Conservation (phyloP, 2,797 vertebrate genomes). For the Eremophila alpestris region DNA sequence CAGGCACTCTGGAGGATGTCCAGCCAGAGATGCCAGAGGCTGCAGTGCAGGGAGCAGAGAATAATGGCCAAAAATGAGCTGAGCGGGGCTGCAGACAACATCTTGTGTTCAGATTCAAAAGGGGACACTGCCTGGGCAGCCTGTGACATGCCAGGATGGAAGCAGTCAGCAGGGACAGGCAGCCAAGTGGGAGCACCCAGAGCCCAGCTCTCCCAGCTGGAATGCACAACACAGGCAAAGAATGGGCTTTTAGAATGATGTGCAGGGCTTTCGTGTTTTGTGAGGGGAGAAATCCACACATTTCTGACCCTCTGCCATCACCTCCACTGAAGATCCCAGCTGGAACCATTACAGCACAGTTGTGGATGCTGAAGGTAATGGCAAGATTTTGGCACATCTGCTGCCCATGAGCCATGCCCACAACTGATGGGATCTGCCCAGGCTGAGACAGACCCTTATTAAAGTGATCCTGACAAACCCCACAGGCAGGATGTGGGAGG, state of each 20-base stretch:
- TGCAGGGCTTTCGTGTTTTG: neutral
- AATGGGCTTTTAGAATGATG: neutral
- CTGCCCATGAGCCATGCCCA: neutral
- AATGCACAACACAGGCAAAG: neutral
- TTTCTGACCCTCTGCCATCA: neutral
- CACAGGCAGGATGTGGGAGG: neutral
- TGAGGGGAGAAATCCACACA: neutral
- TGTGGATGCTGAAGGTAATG: neutral
- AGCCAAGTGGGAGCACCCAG: neutral
- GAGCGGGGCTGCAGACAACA: neutral
- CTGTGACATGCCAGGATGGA: neutral
- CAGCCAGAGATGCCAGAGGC: neutral
- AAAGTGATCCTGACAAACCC: neutral
- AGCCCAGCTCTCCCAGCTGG: neutral
- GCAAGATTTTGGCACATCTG: neutral
- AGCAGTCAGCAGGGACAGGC: neutral
- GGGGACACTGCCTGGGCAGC: neutral
- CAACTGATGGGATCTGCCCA: neutral
- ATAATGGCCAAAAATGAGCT: neutral
- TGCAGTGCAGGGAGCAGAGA: neutral
- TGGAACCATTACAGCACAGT: neutral
- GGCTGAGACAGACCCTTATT: neutral
- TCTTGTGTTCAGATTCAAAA: neutral
- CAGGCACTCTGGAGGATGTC: neutral
- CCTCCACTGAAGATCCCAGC: neutral